A percentile compares a stretch with the other conserved stretches of the same genome.
phyloP scores from a whole-genome alignment of 1,140 invertebrate genomes.

The Drosophila erecta region DNA sequence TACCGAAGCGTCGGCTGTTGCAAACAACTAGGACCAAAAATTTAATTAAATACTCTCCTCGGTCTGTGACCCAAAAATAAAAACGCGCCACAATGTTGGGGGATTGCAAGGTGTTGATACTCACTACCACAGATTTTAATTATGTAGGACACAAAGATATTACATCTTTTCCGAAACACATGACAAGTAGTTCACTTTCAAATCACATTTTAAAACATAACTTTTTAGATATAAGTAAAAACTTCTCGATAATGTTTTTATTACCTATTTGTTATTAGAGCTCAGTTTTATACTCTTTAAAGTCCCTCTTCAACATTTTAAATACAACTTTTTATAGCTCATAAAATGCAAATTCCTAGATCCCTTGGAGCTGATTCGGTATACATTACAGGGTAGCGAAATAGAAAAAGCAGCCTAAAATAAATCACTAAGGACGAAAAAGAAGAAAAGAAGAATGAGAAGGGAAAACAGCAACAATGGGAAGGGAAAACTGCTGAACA shows the following conservation, averaged over 20 bases:
- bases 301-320: no score
- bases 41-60: constrained; percentile 68
- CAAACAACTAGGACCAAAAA: constrained; percentile 47
- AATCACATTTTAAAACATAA: no score
- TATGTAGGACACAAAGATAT: no score
- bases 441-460: background rate
- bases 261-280: no score
- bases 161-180: no score
- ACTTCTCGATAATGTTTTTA: no score
- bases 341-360: background rate
- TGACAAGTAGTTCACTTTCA: no score
- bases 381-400: constrained; percentile 3
- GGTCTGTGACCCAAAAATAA: constrained; percentile 29
- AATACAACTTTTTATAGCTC: background rate
- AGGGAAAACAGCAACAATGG: constrained; percentile 3
- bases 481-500: constrained; percentile 12
- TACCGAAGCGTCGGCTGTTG: constrained; percentile 50
- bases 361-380: no score
- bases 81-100: background rate
- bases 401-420: constrained; percentile 24
- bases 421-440: constrained; percentile 33
- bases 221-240: no score
- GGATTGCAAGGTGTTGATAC: background rate
- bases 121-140: background rate
- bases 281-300: no score